Evolutionary conservation across 2,888 invertebrate species (phyloP).

Genomic region (Pammene aurita): DNA sequence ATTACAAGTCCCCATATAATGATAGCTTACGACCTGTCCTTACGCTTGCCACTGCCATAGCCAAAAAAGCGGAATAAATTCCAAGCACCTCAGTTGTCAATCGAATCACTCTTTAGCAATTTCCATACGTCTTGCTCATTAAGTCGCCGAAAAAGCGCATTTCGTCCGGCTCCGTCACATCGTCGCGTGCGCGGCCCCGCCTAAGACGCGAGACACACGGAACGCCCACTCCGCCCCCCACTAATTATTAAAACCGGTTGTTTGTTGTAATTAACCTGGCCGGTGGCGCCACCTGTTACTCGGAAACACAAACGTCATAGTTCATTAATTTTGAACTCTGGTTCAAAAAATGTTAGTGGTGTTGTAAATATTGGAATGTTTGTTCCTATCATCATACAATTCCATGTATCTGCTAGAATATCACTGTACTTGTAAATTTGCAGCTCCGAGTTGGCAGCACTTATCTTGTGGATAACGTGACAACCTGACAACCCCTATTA

Average conservation of each 20-base stretch:
- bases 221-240: constrained; percentile 75
- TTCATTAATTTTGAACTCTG: constrained; percentile 13
- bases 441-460: no score
- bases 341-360: background rate
- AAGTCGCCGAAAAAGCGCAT: constrained; percentile 38
- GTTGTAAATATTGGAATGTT: background rate
- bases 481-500: no score
- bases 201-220: constrained; percentile 49
- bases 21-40: no score
- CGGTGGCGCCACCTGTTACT: constrained; percentile 72
- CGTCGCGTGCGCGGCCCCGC: constrained; percentile 62
- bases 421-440: no score
- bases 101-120: background rate
- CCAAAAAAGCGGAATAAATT: background rate
- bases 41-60: background rate
- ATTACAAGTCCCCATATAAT: no score
- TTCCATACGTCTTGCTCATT: constrained; percentile 21
- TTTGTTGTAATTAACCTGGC: constrained; percentile 75
- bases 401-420: no score
- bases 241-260: constrained; percentile 82
- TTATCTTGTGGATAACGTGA: no score
- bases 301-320: constrained; percentile 4
- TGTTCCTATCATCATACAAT: no score
- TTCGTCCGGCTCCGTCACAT: constrained; percentile 51
- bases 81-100: background rate